Percentiles rank a stretch among this genome's conserved stretches.
These are phyloP conservation scores for Catonia carolina DNA, from an alignment of 2,888 invertebrate genomes.

Conservation along the genomic window DNA sequence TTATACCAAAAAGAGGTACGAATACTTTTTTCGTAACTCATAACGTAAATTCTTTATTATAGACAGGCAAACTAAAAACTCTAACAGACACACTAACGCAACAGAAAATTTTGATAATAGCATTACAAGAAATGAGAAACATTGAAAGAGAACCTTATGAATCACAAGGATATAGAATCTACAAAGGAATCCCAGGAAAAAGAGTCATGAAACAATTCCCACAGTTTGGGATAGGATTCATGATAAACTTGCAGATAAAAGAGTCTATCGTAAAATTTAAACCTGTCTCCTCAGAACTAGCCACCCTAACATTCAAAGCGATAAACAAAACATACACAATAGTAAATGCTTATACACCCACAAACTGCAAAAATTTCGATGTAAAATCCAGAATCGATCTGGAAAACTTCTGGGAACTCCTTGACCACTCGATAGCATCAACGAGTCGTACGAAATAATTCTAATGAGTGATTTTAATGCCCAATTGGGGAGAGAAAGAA, in stretches of 20 bases:
- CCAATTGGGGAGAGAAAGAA: no score
- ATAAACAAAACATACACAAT: not conserved
- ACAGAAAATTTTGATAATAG: not conserved
- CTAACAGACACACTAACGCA: not conserved
- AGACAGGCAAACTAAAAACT: not conserved
- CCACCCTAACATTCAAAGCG: not conserved
- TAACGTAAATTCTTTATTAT: not conserved
- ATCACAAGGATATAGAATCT: not conserved
- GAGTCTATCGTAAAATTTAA: not conserved
- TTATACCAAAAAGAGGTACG: no score
- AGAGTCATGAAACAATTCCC: not conserved
- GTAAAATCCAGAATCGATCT: not conserved
- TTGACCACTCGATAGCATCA: not conserved
- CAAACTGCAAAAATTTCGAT: not conserved
- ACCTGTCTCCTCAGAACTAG: not conserved
- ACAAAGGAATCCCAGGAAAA: not conserved
- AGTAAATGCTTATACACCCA: not conserved
- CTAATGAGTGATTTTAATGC: no score
- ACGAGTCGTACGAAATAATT: no score
- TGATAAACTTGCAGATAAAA: not conserved
- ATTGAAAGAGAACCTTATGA: not conserved
- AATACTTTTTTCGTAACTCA: not conserved
- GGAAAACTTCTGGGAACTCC: not conserved
- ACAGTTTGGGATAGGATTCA: not conserved
- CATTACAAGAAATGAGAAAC: not conserved